Evolutionary conservation across 2,113 vertebrate species (phyloP), one percentile per base, ranked within the genome.

Genomic region (Halichoerus grypus): DNA sequence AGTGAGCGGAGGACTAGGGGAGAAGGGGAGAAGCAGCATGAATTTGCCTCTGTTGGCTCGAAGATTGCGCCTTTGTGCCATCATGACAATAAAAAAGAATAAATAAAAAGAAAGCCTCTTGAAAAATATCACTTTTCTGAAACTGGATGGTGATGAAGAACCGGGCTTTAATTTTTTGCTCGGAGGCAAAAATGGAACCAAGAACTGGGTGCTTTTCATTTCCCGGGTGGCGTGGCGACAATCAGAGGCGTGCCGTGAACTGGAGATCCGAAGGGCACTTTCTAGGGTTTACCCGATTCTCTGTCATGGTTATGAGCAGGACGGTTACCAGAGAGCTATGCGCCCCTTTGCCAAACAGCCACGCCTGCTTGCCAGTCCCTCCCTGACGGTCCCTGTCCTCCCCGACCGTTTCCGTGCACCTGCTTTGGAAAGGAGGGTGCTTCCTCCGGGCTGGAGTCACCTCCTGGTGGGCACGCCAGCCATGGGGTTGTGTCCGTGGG

Each of bases 1-100:
- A 39, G 5, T 39, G 76, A n/a, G 36, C 2, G 0, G 18, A 42
- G 53, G n/a, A 6, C 0, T 53, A 51, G 4, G 2, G 18, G 7
- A 18, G 4, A 26, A 53, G 7, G 31, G 26, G 8, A 14, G 42
- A 46, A 61, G 36, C 7, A 39, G 15, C 69, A 53, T 4, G 19
- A 39, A 8, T 69, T 53, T 24, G 26, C 42, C 28, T 71, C 65
- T 42, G 57, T 51, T 22, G 53, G 39, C 57, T 51, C 36, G 0
- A 28, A 57, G 55, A 53, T 12, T 4, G 1, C 4, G 7, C 2
- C 39, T 91, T 55, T 46, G 49, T 91, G 81, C 19, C 16, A 4
- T 7, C 28, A 8, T 12, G 7, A 79, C 21, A 15, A 18, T 18
- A n/a, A 92, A 46, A 91, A 69, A 39, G 13, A 31, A 57, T 18